Conservation (phyloP, 2,113 vertebrate species). For the Nicator chloris region DNA sequence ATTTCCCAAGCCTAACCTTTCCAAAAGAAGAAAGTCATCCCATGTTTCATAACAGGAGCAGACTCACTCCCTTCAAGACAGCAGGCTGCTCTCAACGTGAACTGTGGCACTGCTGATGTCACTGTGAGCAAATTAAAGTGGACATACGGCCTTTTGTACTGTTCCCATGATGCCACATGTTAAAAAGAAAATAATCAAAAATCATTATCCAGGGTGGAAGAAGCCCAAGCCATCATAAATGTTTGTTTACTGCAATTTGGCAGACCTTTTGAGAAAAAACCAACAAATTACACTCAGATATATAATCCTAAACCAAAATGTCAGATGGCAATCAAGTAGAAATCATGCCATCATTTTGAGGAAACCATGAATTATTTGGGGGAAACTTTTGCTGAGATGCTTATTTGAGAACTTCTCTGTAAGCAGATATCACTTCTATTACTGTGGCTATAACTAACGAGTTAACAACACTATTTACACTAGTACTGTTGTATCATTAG, state of each 20-base stretch:
- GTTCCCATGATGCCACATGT: background rate
- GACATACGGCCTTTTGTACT: conserved; percentile 36
- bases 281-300: background rate
- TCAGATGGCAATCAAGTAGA: background rate
- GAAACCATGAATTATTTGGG: background rate
- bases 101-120: background rate
- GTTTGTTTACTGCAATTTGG: background rate
- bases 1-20: background rate
- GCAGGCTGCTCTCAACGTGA: background rate
- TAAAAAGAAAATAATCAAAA: background rate
- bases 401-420: background rate
- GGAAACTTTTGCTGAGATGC: background rate
- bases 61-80: background rate
- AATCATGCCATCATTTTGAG: background rate
- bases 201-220: background rate
- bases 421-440: conserved; percentile 5
- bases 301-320: background rate
- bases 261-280: conserved; percentile 3
- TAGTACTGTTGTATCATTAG: conserved; percentile 52
- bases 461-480: conserved; percentile 54
- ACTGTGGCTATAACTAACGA: background rate
- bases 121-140: conserved; percentile 1
- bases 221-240: background rate
- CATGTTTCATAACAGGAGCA: background rate
- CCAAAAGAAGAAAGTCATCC: background rate